Evolutionary conservation across 1,140 invertebrate species (phyloP).

Genomic region (Artemia franciscana): DNA sequence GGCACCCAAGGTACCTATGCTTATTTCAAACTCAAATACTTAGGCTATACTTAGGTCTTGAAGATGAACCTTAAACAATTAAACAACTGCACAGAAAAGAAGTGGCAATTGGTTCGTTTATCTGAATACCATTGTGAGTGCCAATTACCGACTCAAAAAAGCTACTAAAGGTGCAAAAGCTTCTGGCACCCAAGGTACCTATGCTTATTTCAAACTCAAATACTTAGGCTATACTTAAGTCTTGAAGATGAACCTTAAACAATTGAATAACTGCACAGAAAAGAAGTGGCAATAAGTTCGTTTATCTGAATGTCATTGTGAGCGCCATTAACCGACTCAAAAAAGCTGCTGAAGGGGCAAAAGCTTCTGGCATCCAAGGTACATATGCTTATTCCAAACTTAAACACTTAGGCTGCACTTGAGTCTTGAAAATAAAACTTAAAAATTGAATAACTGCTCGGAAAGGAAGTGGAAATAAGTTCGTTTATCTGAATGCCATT

Average conservation of each 20-base stretch:
- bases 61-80: too few species aligned
- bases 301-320: constrained; percentile 64
- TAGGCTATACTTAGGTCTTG: too few species aligned
- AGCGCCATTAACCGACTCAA: constrained; percentile 41
- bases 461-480: constrained; percentile 37
- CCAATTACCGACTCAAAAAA: constrained; percentile 36
- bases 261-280: constrained; percentile 14
- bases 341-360: constrained; percentile 14
- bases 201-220: too few species aligned
- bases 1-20: too few species aligned
- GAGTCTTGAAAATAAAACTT: too few species aligned
- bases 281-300: constrained; percentile 41
- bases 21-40: too few species aligned
- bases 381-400: too few species aligned
- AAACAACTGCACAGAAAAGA: constrained; percentile 18
- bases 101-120: constrained; percentile 54
- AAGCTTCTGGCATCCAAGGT: too few species aligned
- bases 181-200: too few species aligned
- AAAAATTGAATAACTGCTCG: constrained; percentile 15
- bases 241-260: too few species aligned
- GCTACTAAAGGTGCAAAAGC: constrained; percentile 13
- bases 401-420: too few species aligned
- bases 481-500: constrained; percentile 61
- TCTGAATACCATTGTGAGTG: constrained; percentile 54
- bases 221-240: too few species aligned